Evolutionary conservation across 1,140 invertebrate species (phyloP), one percentile per base, ranked within the genome.

Genomic region (Doryteuthis pealeii): DNA sequence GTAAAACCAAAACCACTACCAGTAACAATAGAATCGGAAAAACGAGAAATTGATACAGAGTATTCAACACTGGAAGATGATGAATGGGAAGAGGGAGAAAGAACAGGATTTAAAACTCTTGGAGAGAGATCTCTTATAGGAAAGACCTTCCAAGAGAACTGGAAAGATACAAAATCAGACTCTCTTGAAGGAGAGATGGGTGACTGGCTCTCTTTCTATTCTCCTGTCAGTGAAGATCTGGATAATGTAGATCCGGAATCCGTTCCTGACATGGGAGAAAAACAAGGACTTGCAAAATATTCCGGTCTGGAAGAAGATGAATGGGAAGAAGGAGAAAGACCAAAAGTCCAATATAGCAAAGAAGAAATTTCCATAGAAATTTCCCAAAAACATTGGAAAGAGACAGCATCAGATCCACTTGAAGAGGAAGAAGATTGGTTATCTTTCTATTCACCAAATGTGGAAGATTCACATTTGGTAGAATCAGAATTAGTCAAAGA

Each of bases 271-370:
- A 10, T 5, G 3, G 54, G 18, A n/a, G 54, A 22, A 62, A 28
- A 62, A 62, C 22, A 62, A 6, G 18, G 26, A 28, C 54, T 10
- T 40, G 10, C 18, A 18, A 28, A 62, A n/a, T 62, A 62, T 62
- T 62, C 54, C 10, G 54, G 22, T 62, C 54, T 62, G 5, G 54
- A 62, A 62, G 54, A 62, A 28, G 54, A 62, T 62, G 35, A 62
- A 62, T 62, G 54, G 54, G 22, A n/a, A 6, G 54, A 62, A 62
- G 26, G 54, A 15, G 54, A 62, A 62, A 62, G 54, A 62, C 54
- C 54, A 22, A 62, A 62, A 0, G 6, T 62, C 6, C 5, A 28
- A 22, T 62, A 8, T 5, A 18, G 18, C 10, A 62, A 62, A 62
- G 12, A 0, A n/a, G 18, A 12, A 15, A 18, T 6, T 6, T 28